Evolutionary conservation across 2,113 vertebrate species (phyloP).

Genomic region (Prolemur simus): DNA sequence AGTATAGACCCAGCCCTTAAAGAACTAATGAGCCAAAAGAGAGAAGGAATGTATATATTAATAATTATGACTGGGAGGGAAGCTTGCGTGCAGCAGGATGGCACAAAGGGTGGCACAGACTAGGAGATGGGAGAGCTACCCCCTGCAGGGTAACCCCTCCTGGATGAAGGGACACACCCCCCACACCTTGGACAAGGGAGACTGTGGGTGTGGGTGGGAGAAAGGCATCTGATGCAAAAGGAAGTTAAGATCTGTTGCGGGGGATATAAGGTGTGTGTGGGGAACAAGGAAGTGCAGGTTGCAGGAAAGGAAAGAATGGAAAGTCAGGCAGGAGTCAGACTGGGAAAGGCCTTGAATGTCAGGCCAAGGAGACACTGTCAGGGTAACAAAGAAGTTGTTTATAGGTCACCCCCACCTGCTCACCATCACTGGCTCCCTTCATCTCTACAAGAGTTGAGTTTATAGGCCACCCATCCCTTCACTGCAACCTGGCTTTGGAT

Average conservation of each 20-base stretch:
- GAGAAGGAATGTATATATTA: not conserved
- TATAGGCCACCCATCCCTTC: not conserved
- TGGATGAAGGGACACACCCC: not conserved
- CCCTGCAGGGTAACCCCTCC: not conserved
- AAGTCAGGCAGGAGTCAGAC: not conserved
- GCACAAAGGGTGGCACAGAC: not conserved
- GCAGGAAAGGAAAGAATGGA: not conserved
- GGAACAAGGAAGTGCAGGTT: not conserved
- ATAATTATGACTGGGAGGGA: not conserved
- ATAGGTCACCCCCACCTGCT: not conserved
- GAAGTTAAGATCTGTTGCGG: not conserved
- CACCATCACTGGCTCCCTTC: not conserved
- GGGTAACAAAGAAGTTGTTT: not conserved
- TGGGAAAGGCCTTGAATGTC: not conserved
- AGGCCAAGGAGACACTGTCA: not conserved
- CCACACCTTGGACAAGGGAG: not conserved
- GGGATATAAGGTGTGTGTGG: not conserved
- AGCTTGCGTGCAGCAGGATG: not conserved
- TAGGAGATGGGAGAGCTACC: not conserved
- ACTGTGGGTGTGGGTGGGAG: not conserved
- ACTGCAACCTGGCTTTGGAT: not conserved
- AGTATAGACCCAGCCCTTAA: not conserved
- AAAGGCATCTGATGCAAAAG: not conserved
- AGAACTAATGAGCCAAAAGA: not conserved
- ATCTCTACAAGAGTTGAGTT: not conserved